Evolutionary conservation across 2,888 invertebrate genomes (phyloP).

Genomic region (Archips xylosteana): DNA sequence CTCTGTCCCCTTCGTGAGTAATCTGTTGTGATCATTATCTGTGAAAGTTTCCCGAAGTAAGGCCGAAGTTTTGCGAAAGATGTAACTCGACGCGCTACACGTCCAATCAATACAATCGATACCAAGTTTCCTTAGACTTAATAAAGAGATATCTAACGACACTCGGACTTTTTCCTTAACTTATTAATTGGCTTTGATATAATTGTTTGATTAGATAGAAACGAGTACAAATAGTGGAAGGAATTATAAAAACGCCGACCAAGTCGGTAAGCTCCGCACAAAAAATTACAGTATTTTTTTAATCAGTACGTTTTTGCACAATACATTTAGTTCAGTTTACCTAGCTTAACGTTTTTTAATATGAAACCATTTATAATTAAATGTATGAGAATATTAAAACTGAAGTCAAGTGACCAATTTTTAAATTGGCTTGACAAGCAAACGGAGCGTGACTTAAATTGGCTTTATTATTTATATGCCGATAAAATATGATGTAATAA

Average conservation of each 20-base stretch:
- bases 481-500: background rate
- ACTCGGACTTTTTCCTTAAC: background rate
- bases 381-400: background rate
- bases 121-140: slow-evolving; percentile 17
- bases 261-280: no score
- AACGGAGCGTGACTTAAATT: background rate
- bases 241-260: background rate
- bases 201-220: slow-evolving; percentile 6
- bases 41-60: slow-evolving; percentile 42
- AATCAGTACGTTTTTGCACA: no score
- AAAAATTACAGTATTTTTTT: no score
- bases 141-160: slow-evolving; percentile 5
- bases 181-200: slow-evolving; percentile 19
- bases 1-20: slow-evolving; percentile 31
- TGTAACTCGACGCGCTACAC: slow-evolving; percentile 35
- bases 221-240: slow-evolving; percentile 1
- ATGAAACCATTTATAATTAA: background rate
- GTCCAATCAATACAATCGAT: slow-evolving; percentile 33
- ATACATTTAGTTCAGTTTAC: no score
- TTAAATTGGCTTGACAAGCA: background rate
- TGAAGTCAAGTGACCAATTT: background rate
- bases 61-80: slow-evolving; percentile 33
- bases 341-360: no score
- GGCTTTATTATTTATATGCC: background rate
- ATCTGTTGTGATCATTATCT: slow-evolving; percentile 45